Evolutionary conservation across 1,140 invertebrate species (phyloP), one percentile per base, ranked within the genome.

Genomic region (Sycophila sp.): DNA sequence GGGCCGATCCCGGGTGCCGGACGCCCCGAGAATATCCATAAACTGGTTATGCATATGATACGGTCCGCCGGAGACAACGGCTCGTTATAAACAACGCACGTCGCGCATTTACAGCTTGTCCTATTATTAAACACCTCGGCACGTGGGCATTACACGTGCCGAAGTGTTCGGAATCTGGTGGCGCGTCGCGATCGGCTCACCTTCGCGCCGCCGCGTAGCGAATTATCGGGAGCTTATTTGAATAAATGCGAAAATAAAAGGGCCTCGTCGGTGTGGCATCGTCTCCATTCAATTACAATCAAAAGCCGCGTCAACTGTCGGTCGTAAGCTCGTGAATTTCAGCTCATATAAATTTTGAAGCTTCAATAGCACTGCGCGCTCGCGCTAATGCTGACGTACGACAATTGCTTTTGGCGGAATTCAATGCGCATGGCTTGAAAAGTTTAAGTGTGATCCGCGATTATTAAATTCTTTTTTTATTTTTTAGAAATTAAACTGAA

Each of bases 91-190:
- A 74, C 71, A 75, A 79, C 77, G 78, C 73, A 73, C 78, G 78
- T 80, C 77, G 74, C 69, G 66, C 78, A 79, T 81, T 80, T 80
- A 80, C 78, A 77, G 76, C 72, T 75, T 81, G 79, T 79, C 73
- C 75, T 76, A n/a, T 75, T 73, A 77, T 80, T 77, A 73, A 76
- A 76, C 75, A 72, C 74, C 75, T 75, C 63, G 68, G n/a, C n/a
- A n/a, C 62, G 36, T 58, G 38, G 66, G 8, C 28, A 10, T 42
- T 17, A n/a, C 40, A 19, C 15, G 40, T 22, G 19, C 17, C n/a
- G n/a, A n/a, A n/a, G n/a, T n/a, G n/a, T n/a, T n/a, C n/a, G n/a
- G n/a, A n/a, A n/a, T n/a, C n/a, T n/a, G n/a, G n/a, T n/a, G n/a
- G n/a, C n/a, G n/a, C n/a, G n/a, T n/a, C n/a, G n/a, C n/a, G n/a